phyloP scores from a whole-genome alignment of 2,113 vertebrate species.

The Felis chaus region DNA sequence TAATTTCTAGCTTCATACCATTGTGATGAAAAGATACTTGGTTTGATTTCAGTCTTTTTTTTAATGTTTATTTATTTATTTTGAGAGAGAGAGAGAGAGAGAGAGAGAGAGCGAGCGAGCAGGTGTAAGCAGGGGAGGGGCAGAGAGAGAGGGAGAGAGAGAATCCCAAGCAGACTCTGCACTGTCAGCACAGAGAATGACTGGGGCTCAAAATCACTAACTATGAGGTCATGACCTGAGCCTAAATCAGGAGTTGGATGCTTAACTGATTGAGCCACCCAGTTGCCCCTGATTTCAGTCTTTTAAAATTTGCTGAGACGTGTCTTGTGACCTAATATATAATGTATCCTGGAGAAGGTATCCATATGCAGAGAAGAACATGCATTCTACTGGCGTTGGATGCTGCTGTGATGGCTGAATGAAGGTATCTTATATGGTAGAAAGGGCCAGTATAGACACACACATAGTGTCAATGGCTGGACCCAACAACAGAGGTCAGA shows the following conservation, averaged over 20 bases:
- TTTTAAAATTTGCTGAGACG: background rate
- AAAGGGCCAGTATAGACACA: background rate
- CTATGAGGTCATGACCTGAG: no score
- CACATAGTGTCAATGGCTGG: background rate
- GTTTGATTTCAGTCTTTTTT: background rate
- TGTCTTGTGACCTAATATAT: background rate
- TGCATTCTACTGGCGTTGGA: background rate
- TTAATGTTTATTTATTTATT: no score
- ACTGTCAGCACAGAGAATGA: no score
- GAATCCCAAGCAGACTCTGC: no score
- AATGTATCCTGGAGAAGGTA: background rate
- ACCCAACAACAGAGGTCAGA: background rate
- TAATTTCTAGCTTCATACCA: background rate
- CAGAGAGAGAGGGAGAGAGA: no score
- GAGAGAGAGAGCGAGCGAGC: no score
- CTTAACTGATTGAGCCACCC: no score
- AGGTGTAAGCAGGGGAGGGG: no score
- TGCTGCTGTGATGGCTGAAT: background rate
- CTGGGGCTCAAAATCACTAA: no score
- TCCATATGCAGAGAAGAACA: background rate
- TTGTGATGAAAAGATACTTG: background rate
- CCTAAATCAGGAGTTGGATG: no score
- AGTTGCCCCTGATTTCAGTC: background rate
- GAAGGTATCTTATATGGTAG: background rate
- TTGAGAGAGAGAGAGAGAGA: no score